Conservation (phyloP, 2,888 invertebrate species). For the Parthenolecanium corni region DNA sequence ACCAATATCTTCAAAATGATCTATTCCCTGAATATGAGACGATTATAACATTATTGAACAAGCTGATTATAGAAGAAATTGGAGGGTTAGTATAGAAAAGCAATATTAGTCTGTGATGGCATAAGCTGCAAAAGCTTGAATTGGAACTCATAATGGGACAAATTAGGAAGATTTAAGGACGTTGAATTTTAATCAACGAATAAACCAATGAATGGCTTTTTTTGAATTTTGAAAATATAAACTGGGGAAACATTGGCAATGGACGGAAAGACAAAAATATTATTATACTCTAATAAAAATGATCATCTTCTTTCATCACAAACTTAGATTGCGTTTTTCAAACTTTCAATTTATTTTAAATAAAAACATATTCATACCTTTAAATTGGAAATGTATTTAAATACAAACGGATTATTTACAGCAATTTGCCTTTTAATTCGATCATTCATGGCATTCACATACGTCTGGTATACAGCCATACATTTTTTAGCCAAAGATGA, state of each 20-base stretch:
- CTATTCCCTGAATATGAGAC: conserved; percentile 62
- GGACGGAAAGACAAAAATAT: too few species aligned
- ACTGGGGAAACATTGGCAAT: too few species aligned
- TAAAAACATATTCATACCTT: conserved; percentile 47
- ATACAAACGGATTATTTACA: conserved; percentile 96
- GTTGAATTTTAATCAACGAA: too few species aligned
- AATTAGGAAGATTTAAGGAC: too few species aligned
- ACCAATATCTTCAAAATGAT: conserved; percentile 98
- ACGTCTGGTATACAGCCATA: conserved; percentile 99
- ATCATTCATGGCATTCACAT: conserved; percentile 99
- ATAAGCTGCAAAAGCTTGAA: background rate
- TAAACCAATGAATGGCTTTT: too few species aligned
- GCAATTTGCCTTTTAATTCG: conserved; percentile 91
- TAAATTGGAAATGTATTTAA: conserved; percentile 89
- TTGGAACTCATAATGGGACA: too few species aligned
- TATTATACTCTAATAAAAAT: too few species aligned
- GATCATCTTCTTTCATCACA: too few species aligned
- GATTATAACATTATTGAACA: background rate
- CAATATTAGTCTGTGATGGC: background rate
- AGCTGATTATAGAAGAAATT: too few species aligned
- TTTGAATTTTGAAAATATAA: too few species aligned
- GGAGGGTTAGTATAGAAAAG: background rate
- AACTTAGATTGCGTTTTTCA: too few species aligned
- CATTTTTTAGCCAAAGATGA: conserved; percentile 98
- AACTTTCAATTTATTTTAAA: background rate